Base-by-base conservation (phyloP, 2,888 invertebrate species). In the Melinaea menophilus region DNA sequence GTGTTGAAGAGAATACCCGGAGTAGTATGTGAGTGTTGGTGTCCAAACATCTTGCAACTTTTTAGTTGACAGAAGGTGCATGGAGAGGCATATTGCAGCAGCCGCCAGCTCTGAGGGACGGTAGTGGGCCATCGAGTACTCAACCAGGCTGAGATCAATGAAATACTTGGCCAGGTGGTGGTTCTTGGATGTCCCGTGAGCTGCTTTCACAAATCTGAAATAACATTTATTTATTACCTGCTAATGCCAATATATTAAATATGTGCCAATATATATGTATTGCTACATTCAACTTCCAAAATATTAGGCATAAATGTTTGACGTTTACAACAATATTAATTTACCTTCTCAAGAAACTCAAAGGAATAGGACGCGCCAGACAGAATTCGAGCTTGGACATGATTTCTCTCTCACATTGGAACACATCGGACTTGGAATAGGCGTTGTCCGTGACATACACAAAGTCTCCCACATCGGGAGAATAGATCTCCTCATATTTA, bases 401-500 rank as follows among this genome's bases (percentile, higher is more conserved):
- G 45, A 99, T 96, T 11, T 94, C 91, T 66, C 92, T 86, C 87
- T 99, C 99, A 94, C 97, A 98, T 68, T 92, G 91, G 56, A 96
- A 89, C 48, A 99, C 94, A 73, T 98, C 96, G 2, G 89, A 79
- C 74, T 94, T 95, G 3, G 93, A 93, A 82, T 96, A 99, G 0
- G 97, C 94, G 78, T 96, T 94, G 85, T 98, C 98, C 9, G 98
- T 96, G 61, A 99, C 95, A 80, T 95, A 97, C 12, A 96, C 95
- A 87, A 98, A 98, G 85, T 99, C 99, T 5, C 87, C 90, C 33
- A 98, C 92, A 55, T 96, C 95, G 0, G 98, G 98, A 1, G 95
- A 93, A 76, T 95, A 97, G 76, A 98, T 95, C 90, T 99, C 99
- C 86, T 99, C 99, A 77, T 97, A 98, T 84, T 99, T 99, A 77